These are phyloP conservation scores for Microchrysa polita DNA, from an alignment of 2,888 invertebrate genomes.

Conservation along the genomic window DNA sequence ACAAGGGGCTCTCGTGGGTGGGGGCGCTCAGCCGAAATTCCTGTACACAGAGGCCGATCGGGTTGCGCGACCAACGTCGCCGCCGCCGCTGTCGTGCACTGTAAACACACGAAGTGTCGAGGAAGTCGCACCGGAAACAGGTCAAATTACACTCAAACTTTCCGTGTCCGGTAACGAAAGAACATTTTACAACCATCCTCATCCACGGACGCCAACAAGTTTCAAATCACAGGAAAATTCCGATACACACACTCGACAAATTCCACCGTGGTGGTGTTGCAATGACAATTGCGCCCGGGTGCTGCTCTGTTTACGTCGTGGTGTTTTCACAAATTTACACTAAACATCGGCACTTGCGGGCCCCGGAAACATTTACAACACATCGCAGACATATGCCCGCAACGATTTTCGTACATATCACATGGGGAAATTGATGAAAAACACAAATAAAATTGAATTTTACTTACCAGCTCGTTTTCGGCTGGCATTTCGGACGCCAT, in stretches of 20 bases:
- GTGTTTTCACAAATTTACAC: constrained; percentile 13
- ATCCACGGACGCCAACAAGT: neutral
- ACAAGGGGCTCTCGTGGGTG: neutral
- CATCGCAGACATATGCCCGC: neutral
- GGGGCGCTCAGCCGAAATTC: neutral
- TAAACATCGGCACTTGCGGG: constrained; percentile 6
- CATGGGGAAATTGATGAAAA: neutral
- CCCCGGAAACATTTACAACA: neutral
- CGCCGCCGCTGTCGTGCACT: neutral
- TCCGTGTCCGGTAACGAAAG: neutral
- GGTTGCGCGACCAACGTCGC: constrained; percentile 1
- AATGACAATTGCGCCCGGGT: constrained; percentile 35
- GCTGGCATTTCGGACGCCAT: constrained; percentile 59
- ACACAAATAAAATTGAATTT: constrained; percentile 38
- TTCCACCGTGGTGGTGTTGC: too few species aligned
- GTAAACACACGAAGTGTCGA: constrained; percentile 8
- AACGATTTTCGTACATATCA: neutral
- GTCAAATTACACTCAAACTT: neutral
- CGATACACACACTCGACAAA: constrained; percentile 17
- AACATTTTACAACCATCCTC: neutral
- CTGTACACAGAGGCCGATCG: neutral
- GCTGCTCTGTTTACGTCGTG: constrained; percentile 31
- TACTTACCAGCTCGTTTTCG: constrained; percentile 56
- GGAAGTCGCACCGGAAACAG: constrained; percentile 4
- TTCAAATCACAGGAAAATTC: constrained; percentile 18